A percentile compares a stretch with the other conserved stretches of the same genome.
phyloP scores from a whole-genome alignment of 1,140 invertebrate species.

The Andrena cerasifolii region DNA sequence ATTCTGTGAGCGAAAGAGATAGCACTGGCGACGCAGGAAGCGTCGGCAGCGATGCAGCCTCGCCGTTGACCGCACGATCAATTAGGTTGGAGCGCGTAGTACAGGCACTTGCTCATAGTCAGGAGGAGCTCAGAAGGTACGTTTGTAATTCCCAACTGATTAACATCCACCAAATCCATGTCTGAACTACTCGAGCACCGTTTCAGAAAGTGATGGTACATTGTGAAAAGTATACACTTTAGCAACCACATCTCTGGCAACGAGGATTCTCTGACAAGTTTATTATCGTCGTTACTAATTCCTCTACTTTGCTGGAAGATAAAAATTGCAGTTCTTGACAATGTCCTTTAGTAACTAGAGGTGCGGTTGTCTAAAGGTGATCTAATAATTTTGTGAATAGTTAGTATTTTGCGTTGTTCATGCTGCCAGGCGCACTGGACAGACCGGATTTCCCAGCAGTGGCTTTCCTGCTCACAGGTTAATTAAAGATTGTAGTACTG shows the following conservation, averaged over 20 bases:
- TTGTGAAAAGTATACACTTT: constrained; percentile 29
- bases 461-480: constrained; percentile 80
- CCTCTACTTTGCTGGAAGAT: background rate
- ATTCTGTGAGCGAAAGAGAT: constrained; percentile 85
- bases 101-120: constrained; percentile 92
- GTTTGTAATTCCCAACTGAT: constrained; percentile 6
- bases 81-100: constrained; percentile 92
- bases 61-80: constrained; percentile 93
- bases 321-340: background rate
- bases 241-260: constrained; percentile 30
- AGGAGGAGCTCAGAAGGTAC: constrained; percentile 92
- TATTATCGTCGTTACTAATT: background rate
- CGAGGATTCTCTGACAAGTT: background rate
- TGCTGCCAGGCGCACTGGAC: constrained; percentile 78
- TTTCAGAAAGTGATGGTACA: constrained; percentile 13
- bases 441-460: constrained; percentile 76
- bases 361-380: constrained; percentile 25
- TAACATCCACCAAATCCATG: background rate
- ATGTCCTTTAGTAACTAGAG: constrained; percentile 21
- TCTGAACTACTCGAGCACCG: background rate
- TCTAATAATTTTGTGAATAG: constrained; percentile 49
- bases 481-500: constrained; percentile 78
- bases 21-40: constrained; percentile 85
- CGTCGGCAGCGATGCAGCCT: constrained; percentile 87
- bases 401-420: constrained; percentile 51